Evolutionary conservation across 1,140 invertebrate genomes (phyloP), one percentile per base, ranked within the genome.

Genomic region (Cherax destructor): DNA sequence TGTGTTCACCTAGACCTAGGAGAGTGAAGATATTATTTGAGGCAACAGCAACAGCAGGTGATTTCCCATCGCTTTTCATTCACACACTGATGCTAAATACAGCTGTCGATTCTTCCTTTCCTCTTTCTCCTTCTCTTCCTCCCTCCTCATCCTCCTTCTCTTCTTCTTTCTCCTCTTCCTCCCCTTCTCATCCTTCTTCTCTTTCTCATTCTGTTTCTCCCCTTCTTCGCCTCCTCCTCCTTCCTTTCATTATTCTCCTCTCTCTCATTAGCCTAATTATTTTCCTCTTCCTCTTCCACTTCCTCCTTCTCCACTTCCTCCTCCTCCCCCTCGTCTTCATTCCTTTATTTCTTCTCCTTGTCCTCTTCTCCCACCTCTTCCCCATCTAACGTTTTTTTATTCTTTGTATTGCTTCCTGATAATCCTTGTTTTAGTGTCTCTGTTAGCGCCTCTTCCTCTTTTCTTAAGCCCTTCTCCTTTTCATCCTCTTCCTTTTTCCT

Each of bases 121-220:
- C 83, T 76, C 76, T 72, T 69, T 69, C 72, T 78, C 21, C 50
- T 56, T 18, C 16, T 86, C 10, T 76, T 30, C 30, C 84, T 41
- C 13, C 21, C 49, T 11, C 30, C 52, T 21, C 59, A 59, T 49
- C 11, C 50, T 56, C 18, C 41, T 61, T 86, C n/a, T 56, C 16
- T 59, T 56, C 47, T 21, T 77, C 47, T 21, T 24, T 76, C 41
- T 11, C 61, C 11, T 76, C n/a, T 13, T 56, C 74, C 50, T 0
- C 30, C 30, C 30, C 30, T 41, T 41, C n/a, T n/a, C n/a, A n/a
- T n/a, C n/a, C n/a, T 61, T 49, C 50, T 41, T 41, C 56, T n/a
- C 3, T 56, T 30, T 5, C 56, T 30, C 61, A 56, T 41, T 13
- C n/a, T n/a, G n/a, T n/a, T 61, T 86, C n/a, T 56, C 16, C 41